Evolutionary conservation across 2,888 invertebrate genomes (phyloP).

Genomic region (Euzetes globulus): DNA sequence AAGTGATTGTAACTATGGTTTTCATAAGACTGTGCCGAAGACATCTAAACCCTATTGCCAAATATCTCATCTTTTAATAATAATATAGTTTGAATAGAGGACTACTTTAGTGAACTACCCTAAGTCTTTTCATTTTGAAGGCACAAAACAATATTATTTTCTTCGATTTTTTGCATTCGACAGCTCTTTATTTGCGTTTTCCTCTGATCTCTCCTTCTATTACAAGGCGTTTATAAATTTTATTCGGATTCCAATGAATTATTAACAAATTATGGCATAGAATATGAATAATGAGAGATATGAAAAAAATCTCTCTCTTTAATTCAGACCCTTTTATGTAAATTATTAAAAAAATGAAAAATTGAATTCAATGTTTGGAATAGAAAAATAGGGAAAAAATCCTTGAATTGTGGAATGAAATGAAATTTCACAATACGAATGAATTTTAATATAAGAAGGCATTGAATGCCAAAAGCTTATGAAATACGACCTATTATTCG

Average conservation of each 20-base stretch:
- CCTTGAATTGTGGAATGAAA: not conserved
- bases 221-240: not conserved
- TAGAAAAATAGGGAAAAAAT: not conserved
- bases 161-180: no score
- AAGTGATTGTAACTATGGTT: not conserved
- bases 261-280: not conserved
- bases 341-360: not conserved
- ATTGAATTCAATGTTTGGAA: not conserved
- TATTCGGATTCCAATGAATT: not conserved
- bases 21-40: not conserved
- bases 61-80: not conserved
- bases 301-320: not conserved
- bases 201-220: no score
- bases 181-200: no score
- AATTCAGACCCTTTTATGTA: not conserved
- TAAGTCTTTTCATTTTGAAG: not conserved
- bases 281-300: slow-evolving; percentile 3
- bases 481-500: not conserved
- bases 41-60: not conserved
- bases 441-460: not conserved
- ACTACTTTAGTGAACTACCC: not conserved
- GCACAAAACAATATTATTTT: not conserved
- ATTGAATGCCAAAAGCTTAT: not conserved
- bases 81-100: not conserved
- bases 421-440: not conserved